Evolutionary conservation across 2,888 invertebrate species (phyloP), one percentile per base, ranked within the genome.

Genomic region (Mylabris sibirica): DNA sequence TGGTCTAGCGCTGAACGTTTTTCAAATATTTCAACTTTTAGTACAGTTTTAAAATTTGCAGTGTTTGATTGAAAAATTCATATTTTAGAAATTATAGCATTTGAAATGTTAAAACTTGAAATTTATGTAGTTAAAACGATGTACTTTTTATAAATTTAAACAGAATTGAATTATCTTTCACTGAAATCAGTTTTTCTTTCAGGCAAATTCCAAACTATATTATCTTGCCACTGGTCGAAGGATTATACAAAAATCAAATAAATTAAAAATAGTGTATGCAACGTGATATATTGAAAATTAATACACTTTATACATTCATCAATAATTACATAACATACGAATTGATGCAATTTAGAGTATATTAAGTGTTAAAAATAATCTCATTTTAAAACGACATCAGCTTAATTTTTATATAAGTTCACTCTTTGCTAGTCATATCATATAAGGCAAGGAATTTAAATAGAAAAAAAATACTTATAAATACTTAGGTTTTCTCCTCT

Each of bases 401-500:
- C 70, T 70, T 67, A 70, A 64, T 44, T 66, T n/a, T 70, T 64
- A 59, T 67, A 57, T 57, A 57, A 57, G 26, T 67, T 67, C 70
- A 70, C 70, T 70, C 70, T 69, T 69, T 67, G 67, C 70, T 70
- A 70, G 14, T 57, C 6, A 64, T 64, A 67, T 57, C 6, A 64
- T 64, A 67, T 70, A 70, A 70, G 70, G 70, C 70, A 70, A 70
- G 64, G 70, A 67, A 64, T 70, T 70, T 63, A 70, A 70, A 60
- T 69, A 69, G 66, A 30, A 30, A 30, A n/a, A 69, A 57, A 65
- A 65, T 62, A 68, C 64, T 57, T 57, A 57, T 26, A 57, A 57
- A 57, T 57, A 57, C 57, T 57, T 24, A 12, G 3, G 14, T 38
- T 44, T n/a, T 41, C 14, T 41, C 14, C 4, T 44, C n/a, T 44